A percentile compares a stretch with the other conserved stretches of the same genome.
These are phyloP conservation scores for Meteorus cinctellus DNA, from an alignment of 2,888 invertebrate species.

Conservation along the genomic window DNA sequence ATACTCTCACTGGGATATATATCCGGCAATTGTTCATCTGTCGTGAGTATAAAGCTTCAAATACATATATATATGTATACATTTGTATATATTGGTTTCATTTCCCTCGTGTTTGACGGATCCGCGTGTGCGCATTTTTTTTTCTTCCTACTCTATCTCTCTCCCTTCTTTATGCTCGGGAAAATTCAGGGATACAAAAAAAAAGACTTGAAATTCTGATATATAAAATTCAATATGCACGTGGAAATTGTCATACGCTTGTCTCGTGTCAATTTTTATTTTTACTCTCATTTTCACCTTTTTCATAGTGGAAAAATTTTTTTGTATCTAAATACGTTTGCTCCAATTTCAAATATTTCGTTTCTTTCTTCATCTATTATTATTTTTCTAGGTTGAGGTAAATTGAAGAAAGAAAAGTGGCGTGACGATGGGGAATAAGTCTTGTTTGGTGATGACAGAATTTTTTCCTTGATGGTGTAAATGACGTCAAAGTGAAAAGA, in stretches of 20 bases:
- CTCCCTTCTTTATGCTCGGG: slow-evolving; percentile 22
- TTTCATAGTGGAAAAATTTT: too few species aligned
- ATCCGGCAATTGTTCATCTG: slow-evolving; percentile 60
- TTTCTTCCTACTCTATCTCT: slow-evolving; percentile 23
- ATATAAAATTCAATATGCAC: neutral
- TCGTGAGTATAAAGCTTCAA: slow-evolving; percentile 56
- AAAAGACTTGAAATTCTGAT: neutral
- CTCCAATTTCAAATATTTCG: too few species aligned
- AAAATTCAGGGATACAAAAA: neutral
- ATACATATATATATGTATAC: too few species aligned
- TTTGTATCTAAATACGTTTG: too few species aligned
- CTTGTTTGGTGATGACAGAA: too few species aligned
- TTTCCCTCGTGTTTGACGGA: slow-evolving; percentile 38
- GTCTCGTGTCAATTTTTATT: slow-evolving; percentile 35
- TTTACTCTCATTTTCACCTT: slow-evolving; percentile 16
- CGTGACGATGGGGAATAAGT: too few species aligned
- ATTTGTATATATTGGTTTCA: neutral
- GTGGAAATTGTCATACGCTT: slow-evolving; percentile 39
- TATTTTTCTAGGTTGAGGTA: too few species aligned
- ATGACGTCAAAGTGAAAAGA: slow-evolving; percentile 42
- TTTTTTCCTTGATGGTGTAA: slow-evolving; percentile 50
- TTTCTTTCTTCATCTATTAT: too few species aligned
- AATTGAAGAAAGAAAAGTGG: too few species aligned
- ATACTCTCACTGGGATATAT: slow-evolving; percentile 47
- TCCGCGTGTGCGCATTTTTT: slow-evolving; percentile 47